phyloP scores from a whole-genome alignment of 2,113 vertebrate genomes.

The Myocastor coypus region DNA sequence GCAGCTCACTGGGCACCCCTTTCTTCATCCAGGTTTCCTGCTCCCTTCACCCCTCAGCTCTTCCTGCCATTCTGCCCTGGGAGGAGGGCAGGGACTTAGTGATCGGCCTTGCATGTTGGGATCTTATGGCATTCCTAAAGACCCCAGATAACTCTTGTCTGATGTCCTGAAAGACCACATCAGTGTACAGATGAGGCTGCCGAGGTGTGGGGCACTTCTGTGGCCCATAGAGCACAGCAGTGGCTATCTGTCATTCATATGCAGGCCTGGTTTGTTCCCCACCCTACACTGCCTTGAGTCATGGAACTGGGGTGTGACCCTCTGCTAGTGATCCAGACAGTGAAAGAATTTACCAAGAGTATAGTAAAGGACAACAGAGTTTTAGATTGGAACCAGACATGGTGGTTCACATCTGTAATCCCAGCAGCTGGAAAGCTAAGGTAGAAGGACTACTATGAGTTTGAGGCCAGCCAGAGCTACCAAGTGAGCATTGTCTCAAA shows the following conservation, averaged over 20 bases:
- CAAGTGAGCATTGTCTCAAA: neutral
- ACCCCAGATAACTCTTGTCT: neutral
- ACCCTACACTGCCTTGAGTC: rapidly evolving
- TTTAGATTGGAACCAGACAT: neutral
- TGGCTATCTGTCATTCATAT: neutral
- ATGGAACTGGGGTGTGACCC: no score
- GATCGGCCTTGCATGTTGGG: neutral
- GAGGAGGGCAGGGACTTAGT: neutral
- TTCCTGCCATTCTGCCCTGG: neutral
- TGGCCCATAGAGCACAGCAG: neutral
- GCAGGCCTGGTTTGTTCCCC: neutral
- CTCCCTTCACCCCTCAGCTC: no score
- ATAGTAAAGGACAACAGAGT: neutral
- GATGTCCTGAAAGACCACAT: neutral
- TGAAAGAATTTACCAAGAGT: neutral
- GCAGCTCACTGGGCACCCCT: neutral
- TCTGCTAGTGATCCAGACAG: neutral
- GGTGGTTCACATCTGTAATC: neutral
- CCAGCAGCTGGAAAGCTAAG: neutral
- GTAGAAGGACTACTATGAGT: neutral
- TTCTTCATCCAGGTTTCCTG: neutral
- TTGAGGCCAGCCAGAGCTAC: neutral
- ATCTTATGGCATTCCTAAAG: neutral
- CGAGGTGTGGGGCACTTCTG: neutral
- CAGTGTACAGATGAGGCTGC: neutral